These are phyloP conservation scores for Melanocharis versteri DNA, from an alignment of 2,113 vertebrate species.

Conservation along the genomic window DNA sequence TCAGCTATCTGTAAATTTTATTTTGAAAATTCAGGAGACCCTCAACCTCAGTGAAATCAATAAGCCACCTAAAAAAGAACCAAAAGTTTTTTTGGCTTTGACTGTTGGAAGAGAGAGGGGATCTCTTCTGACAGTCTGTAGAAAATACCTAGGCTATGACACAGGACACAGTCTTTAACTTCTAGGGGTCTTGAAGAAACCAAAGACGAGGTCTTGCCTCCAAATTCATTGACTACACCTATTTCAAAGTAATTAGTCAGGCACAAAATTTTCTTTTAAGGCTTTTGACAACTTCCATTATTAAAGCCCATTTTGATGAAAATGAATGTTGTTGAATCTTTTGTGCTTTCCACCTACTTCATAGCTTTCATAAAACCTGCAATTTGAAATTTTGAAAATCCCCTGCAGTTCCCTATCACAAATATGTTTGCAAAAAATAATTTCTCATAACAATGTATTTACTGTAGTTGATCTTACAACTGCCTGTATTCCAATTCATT, in stretches of 20 bases:
- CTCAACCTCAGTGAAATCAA: not conserved
- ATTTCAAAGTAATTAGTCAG: not conserved
- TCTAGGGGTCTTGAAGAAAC: not conserved
- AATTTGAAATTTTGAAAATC: not conserved
- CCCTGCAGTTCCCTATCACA: not conserved
- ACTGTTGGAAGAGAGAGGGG: not conserved
- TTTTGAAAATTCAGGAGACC: not conserved
- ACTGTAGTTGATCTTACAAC: not conserved
- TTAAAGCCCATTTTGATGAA: not conserved
- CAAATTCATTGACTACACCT: not conserved
- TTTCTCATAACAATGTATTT: slow-evolving; percentile 25
- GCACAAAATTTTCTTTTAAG: not conserved
- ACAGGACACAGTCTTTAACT: not conserved
- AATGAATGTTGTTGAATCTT: not conserved
- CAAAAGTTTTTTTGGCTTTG: not conserved
- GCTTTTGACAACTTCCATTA: not conserved
- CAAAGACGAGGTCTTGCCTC: not conserved
- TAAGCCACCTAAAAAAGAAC: not conserved
- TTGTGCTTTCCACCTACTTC: not conserved
- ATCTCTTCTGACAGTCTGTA: not conserved
- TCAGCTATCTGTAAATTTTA: not conserved
- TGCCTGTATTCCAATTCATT: not conserved
- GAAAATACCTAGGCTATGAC: not conserved
- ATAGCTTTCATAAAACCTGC: not conserved
- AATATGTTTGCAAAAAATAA: not conserved